Evolutionary conservation across 2,888 invertebrate genomes (phyloP), one percentile per base, ranked within the genome.

Genomic region (Scaptomyza polygonia): DNA sequence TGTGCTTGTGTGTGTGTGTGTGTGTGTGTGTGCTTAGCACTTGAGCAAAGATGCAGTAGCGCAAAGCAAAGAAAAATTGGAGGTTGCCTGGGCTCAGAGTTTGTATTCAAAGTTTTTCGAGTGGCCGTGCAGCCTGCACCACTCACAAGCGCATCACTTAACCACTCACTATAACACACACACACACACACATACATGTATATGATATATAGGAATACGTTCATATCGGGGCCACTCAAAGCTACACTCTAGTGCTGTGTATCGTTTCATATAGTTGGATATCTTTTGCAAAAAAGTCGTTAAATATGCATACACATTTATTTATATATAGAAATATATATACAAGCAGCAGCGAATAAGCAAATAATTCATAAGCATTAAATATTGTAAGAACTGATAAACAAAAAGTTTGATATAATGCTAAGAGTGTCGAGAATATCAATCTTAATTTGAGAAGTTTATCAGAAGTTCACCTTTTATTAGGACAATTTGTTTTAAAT

Each of bases 31-130:
- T 78, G 68, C 71, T 72, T 81, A 72, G 77, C 85, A 74, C 82
- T 82, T 63, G 61, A 75, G 68, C 66, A 72, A 52, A 77, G 73
- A 77, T 75, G 84, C 64, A 79, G 79, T 75, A 54, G 69, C 63
- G 55, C 63, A 62, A 57, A 65, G 67, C 72, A 78, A 67, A 71
- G 64, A 73, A 77, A 77, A 77, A 77, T 73, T 73, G 55, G 64
- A 72, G 67, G 70, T 75, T 75, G 74, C 67, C 72, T 70, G 61
- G 42, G 49, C 59, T 56, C 69, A 68, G 48, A 52, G 70, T 54
- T 64, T 63, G 65, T 65, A 80, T 73, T 71, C 77, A 84, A 76
- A 77, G 59, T 72, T 75, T 67, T 55, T 39, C 16, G 49, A 81
- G 85, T 81, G 66, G 67, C 68, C 21, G 39, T 39, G 14, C 61